A percentile compares a stretch with the other conserved stretches of the same genome.
Evolutionary conservation across 2,113 vertebrate species (phyloP).

Genomic region (Zosterops lateralis): DNA sequence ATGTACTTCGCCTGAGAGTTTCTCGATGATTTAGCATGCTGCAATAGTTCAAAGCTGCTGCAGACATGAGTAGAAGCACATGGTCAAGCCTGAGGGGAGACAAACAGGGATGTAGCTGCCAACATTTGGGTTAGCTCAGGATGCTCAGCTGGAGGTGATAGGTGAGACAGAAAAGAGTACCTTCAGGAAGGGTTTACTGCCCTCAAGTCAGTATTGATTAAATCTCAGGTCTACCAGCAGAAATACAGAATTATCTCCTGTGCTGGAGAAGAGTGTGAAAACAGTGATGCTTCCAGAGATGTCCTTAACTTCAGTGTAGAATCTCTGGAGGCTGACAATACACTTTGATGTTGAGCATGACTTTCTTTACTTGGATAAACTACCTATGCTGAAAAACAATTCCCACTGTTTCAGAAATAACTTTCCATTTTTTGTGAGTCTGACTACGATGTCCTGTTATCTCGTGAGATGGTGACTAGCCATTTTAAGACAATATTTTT

Average conservation of each 20-base stretch:
- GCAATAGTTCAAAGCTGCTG: constrained; percentile 37
- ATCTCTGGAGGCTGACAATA: fast-evolving
- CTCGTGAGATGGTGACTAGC: neutral
- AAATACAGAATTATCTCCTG: neutral
- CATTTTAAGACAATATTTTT: neutral
- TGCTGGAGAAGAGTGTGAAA: neutral
- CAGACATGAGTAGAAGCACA: constrained; percentile 17
- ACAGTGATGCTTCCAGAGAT: neutral
- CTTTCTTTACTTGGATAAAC: neutral
- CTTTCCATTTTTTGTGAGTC: neutral
- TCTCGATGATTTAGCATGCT: constrained; percentile 18
- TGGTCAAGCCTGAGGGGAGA: neutral
- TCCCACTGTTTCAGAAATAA: neutral
- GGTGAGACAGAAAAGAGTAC: neutral
- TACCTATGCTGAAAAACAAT: neutral
- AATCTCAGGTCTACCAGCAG: neutral
- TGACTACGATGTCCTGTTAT: neutral
- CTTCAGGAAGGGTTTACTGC: neutral
- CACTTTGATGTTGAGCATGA: neutral
- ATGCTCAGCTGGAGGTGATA: neutral
- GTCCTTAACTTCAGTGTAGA: neutral
- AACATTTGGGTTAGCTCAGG: neutral
- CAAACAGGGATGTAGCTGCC: neutral
- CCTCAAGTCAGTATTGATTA: neutral
- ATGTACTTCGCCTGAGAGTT: neutral